These are phyloP conservation scores for Oxycera nigricornis DNA, from an alignment of 2,888 invertebrate species.

Conservation along the genomic window DNA sequence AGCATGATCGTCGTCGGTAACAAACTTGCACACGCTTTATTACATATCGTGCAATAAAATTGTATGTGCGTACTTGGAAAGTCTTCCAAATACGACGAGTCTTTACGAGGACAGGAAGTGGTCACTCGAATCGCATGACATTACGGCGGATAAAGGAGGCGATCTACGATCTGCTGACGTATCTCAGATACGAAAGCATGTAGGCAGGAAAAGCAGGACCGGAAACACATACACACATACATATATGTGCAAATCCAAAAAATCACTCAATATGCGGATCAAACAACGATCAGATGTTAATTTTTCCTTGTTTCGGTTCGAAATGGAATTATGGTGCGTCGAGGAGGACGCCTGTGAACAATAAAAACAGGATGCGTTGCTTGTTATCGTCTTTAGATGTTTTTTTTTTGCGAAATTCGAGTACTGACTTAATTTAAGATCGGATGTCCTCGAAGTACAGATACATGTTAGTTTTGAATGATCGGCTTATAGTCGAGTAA, in stretches of 20 bases:
- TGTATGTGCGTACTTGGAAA: background rate
- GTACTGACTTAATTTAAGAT: too few relatives aligned
- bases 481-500: too few relatives aligned
- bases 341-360: too few relatives aligned
- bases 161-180: background rate
- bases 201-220: constrained; percentile 30
- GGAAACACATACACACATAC: constrained; percentile 16
- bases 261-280: background rate
- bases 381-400: too few relatives aligned
- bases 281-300: background rate
- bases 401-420: too few relatives aligned
- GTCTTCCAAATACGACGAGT: background rate
- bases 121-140: constrained; percentile 20
- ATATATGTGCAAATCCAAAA: background rate
- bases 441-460: too few relatives aligned
- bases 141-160: background rate
- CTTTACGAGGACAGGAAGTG: constrained; percentile 21
- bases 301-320: too few relatives aligned
- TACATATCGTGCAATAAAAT: background rate
- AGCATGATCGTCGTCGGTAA: background rate
- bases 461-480: too few relatives aligned
- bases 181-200: background rate
- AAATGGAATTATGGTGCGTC: too few relatives aligned
- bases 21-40: background rate
- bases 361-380: too few relatives aligned